Percentiles rank a stretch among this genome's conserved stretches.
phyloP scores from a whole-genome alignment of 2,888 invertebrate species.

The Sylvicola cinctus region DNA sequence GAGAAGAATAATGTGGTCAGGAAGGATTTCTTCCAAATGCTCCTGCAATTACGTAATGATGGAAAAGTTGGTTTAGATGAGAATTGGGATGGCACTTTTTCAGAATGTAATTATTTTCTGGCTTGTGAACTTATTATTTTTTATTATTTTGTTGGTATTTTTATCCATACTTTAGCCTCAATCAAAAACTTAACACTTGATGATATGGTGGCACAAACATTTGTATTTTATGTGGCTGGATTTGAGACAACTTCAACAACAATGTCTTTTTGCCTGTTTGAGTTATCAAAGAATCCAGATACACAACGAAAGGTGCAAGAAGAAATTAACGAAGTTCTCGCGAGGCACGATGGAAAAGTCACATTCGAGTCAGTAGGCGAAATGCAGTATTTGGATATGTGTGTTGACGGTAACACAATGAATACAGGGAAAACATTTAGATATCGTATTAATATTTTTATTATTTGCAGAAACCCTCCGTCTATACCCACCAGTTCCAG shows the following conservation, averaged over 20 bases:
- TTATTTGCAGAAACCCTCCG: conserved; percentile 24
- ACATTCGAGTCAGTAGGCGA: conserved; percentile 6
- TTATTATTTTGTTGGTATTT: too few species aligned
- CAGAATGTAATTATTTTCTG: too few species aligned
- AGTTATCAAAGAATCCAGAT: conserved; percentile 11
- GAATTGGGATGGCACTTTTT: too few species aligned
- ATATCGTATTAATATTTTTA: too few species aligned
- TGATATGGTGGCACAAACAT: conserved; percentile 12
- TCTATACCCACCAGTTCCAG: conserved; percentile 24
- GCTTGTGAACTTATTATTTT: too few species aligned
- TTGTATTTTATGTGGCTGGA: conserved; percentile 17
- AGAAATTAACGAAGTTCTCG: conserved; percentile 1
- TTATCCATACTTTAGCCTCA: too few species aligned
- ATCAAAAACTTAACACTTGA: conserved; percentile 2
- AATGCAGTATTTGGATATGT: conserved; percentile 6
- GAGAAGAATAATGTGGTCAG: conserved; percentile 21
- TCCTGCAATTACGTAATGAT: conserved; percentile 25
- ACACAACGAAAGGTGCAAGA: conserved; percentile 5
- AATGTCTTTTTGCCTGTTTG: conserved; percentile 13
- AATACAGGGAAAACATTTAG: too few species aligned
- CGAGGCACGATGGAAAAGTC: conserved; percentile 3
- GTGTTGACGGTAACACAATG: conserved; percentile 2
- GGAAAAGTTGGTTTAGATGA: conserved; percentile 16
- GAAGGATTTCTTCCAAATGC: conserved; percentile 26
- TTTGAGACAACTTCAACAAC: conserved; percentile 17